Conservation (phyloP, 2,797 vertebrate genomes). For the Coluber constrictor region DNA sequence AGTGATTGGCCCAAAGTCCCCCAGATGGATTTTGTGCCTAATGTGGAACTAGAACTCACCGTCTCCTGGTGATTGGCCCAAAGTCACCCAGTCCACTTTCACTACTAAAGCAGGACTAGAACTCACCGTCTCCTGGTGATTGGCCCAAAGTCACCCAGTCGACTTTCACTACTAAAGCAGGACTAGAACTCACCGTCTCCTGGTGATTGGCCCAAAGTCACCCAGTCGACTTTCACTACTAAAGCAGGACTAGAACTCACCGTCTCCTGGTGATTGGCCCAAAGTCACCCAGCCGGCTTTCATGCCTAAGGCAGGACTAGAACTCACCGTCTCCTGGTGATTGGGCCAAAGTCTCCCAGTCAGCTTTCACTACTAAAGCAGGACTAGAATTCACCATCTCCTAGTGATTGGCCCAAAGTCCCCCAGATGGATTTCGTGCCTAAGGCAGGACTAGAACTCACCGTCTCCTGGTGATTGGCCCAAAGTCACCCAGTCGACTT, state of each 20-base stretch:
- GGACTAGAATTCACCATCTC: not conserved
- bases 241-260: not conserved
- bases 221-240: accelerated
- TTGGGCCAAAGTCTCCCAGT: not conserved
- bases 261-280: not conserved
- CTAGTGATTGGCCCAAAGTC: not conserved
- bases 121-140: not conserved
- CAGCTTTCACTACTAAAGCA: accelerated
- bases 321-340: not conserved
- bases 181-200: not conserved
- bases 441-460: not conserved
- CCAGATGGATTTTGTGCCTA: too few species aligned
- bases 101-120: not conserved
- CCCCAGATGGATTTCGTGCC: accelerated
- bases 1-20: not conserved
- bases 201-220: not conserved
- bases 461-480: not conserved
- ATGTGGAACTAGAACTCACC: not conserved
- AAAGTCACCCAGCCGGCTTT: accelerated
- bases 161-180: accelerated
- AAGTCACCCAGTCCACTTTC: accelerated
- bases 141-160: not conserved
- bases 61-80: not conserved
- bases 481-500: not conserved
- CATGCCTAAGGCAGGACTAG: accelerated